These are phyloP conservation scores for Trisateles emortualis DNA, from an alignment of 2,888 invertebrate species.

Conservation along the genomic window DNA sequence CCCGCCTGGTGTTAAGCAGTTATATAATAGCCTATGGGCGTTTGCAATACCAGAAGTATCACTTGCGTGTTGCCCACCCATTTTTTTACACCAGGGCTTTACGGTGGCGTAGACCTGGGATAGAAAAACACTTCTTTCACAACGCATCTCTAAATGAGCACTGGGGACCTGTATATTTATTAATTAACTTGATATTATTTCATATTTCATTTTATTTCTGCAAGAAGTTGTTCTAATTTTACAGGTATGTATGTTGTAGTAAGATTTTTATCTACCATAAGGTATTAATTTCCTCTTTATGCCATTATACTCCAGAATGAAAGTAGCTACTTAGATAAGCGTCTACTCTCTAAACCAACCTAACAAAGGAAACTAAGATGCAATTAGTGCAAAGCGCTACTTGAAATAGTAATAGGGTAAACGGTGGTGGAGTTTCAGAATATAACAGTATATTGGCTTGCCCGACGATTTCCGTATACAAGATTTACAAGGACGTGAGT, in stretches of 20 bases:
- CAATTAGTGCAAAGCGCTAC: conserved; percentile 3
- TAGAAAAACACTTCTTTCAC: too few relatives aligned
- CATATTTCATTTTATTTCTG: not conserved
- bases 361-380: not conserved
- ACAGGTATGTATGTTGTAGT: too few relatives aligned
- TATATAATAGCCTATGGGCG: too few relatives aligned
- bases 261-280: not conserved
- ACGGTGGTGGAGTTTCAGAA: not conserved
- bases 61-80: too few relatives aligned
- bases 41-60: too few relatives aligned
- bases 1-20: too few relatives aligned
- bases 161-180: too few relatives aligned
- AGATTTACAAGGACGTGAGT: not conserved
- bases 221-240: too few relatives aligned
- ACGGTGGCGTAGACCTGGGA: too few relatives aligned
- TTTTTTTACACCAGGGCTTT: too few relatives aligned
- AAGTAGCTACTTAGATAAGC: not conserved
- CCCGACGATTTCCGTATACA: not conserved
- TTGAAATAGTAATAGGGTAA: not conserved
- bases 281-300: not conserved
- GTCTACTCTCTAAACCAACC: not conserved
- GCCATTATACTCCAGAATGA: not conserved
- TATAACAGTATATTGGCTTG: not conserved
- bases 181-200: too few relatives aligned
- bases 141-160: too few relatives aligned